Conservation (phyloP, 2,888 invertebrate species). For the Lymantria dispar region DNA sequence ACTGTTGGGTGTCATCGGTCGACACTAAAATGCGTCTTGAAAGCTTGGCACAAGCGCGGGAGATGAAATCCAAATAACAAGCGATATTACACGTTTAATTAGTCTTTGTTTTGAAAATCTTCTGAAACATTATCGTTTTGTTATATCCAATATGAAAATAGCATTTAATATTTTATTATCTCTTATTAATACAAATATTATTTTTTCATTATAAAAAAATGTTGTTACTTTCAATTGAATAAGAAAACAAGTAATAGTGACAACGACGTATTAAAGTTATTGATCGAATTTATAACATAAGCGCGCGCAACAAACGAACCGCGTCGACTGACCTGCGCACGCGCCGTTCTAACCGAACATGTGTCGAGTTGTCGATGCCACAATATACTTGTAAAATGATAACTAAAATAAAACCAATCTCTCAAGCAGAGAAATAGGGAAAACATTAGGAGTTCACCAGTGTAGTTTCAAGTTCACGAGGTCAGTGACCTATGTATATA, state of each 20-base stretch:
- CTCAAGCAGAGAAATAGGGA: constrained; percentile 55
- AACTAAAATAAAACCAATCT: constrained; percentile 73
- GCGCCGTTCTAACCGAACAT: constrained; percentile 45
- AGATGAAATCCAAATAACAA: constrained; percentile 59
- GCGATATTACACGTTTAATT: constrained; percentile 55
- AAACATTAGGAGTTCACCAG: constrained; percentile 33
- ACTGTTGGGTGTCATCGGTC: constrained; percentile 71
- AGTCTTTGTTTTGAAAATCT: constrained; percentile 41
- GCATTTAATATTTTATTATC: neutral
- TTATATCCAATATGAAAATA: neutral
- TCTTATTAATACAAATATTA: neutral
- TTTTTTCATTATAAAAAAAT: neutral
- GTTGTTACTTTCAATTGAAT: neutral
- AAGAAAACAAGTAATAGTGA: constrained; percentile 8
- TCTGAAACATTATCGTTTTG: constrained; percentile 15
- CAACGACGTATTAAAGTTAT: constrained; percentile 15
- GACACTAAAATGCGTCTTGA: constrained; percentile 65
- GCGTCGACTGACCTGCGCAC: constrained; percentile 65
- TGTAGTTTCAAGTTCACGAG: constrained; percentile 34
- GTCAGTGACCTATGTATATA: constrained; percentile 30
- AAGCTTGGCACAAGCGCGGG: constrained; percentile 70
- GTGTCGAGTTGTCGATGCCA: constrained; percentile 49
- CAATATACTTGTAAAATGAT: constrained; percentile 63
- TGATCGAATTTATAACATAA: constrained; percentile 45
- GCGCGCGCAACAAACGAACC: constrained; percentile 61